Conservation (phyloP, 2,113 vertebrate genomes). For the Eleginops maclovinus region DNA sequence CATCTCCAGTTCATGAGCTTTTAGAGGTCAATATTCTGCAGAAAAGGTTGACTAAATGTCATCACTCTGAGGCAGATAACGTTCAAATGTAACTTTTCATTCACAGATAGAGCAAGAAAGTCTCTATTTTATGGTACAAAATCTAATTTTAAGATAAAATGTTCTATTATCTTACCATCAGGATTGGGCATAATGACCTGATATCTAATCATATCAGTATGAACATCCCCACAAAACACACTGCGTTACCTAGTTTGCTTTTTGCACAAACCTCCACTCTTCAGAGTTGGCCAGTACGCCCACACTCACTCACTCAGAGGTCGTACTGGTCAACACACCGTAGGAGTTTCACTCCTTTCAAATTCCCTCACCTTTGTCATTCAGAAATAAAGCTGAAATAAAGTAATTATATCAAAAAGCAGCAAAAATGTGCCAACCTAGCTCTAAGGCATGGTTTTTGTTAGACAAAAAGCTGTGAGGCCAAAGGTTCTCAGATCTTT, state of each 20-base stretch:
- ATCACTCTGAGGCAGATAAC: slow-evolving; percentile 6
- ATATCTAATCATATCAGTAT: slow-evolving; percentile 1
- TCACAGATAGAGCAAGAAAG: background rate
- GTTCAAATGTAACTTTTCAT: slow-evolving; percentile 2
- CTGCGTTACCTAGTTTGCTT: background rate
- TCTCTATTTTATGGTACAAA: background rate
- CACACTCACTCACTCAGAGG: slow-evolving; percentile 22
- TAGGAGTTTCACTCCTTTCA: slow-evolving; percentile 28
- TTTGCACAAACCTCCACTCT: slow-evolving; percentile 3
- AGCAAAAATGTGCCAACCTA: background rate
- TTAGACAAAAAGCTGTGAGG: too few species aligned
- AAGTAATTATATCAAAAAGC: slow-evolving; percentile 23
- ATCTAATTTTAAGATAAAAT: slow-evolving; percentile 20
- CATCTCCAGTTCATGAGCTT: background rate
- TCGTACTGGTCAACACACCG: slow-evolving; percentile 22
- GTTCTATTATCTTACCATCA: slow-evolving; percentile 8
- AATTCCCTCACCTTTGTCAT: background rate
- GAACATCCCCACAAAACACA: slow-evolving; percentile 11
- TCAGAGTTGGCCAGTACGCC: slow-evolving; percentile 1
- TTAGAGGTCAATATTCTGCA: background rate
- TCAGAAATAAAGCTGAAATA: slow-evolving; percentile 1
- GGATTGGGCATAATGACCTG: background rate
- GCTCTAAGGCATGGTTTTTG: background rate
- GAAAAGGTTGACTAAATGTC: background rate
- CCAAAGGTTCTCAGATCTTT: too few species aligned